Conservation (phyloP, 2,113 vertebrate genomes). For the Sapajus apella region DNA sequence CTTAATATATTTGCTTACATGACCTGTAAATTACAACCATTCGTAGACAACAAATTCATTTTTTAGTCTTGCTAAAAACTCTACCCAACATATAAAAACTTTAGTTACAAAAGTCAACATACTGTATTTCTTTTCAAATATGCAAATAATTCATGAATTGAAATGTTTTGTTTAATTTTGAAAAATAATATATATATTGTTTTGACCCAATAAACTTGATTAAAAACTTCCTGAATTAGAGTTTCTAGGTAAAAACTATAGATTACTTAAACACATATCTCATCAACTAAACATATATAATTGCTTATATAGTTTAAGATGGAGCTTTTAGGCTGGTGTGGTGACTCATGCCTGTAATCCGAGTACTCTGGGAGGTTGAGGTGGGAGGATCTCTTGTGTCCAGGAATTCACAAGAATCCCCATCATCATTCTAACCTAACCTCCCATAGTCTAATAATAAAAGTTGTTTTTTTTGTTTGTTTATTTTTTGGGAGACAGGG, state of each 20-base stretch:
- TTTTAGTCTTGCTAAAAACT: not conserved
- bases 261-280: not conserved
- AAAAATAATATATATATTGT: not conserved
- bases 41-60: not conserved
- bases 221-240: not conserved
- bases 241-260: slow-evolving; percentile 16
- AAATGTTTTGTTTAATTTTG: not conserved
- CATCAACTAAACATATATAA: not conserved
- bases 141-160: not conserved
- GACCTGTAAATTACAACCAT: slow-evolving; percentile 8
- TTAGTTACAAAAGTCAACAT: not conserved
- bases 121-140: not conserved
- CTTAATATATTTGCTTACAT: not conserved
- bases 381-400: no score
- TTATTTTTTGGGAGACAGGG: no score
- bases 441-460: not conserved
- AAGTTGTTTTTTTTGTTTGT: not conserved
- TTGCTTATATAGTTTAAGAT: not conserved
- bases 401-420: not conserved
- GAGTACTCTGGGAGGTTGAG: no score
- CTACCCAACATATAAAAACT: not conserved
- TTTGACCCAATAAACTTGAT: not conserved
- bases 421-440: not conserved
- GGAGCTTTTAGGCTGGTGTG: not conserved
- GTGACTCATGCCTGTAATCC: no score